These are phyloP conservation scores for Salmo trutta DNA, from an alignment of 2,797 vertebrate genomes.

Conservation along the genomic window DNA sequence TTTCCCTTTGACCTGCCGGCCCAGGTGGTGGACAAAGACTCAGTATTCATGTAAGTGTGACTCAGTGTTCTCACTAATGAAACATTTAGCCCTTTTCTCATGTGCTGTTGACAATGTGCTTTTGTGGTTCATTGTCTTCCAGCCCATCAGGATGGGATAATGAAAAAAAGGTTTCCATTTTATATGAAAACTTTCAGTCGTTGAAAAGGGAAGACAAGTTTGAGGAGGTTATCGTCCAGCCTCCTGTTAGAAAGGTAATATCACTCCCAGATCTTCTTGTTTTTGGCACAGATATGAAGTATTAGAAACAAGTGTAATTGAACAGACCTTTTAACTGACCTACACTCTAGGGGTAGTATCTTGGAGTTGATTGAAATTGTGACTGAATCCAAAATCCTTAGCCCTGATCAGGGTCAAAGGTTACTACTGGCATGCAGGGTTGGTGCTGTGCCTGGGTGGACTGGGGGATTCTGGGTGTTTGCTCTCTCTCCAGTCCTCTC, in stretches of 20 bases:
- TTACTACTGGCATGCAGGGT: not conserved
- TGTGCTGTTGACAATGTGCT: not conserved
- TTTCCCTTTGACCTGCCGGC: slow-evolving; percentile 92
- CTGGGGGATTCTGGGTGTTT: too few species aligned
- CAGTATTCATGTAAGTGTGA: slow-evolving; percentile 94
- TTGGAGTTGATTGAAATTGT: not conserved
- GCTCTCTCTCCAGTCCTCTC: too few species aligned
- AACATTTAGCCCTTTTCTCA: not conserved
- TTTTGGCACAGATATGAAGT: not conserved
- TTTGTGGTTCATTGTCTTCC: slow-evolving; percentile 13
- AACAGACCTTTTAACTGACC: not conserved
- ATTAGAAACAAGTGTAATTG: not conserved
- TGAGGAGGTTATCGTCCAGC: slow-evolving; percentile 95
- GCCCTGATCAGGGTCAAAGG: not conserved
- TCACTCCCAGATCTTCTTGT: not conserved
- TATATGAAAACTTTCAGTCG: slow-evolving; percentile 97
- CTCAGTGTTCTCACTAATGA: not conserved
- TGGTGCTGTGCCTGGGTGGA: too few species aligned
- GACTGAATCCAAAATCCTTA: not conserved
- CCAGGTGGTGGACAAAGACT: slow-evolving; percentile 96
- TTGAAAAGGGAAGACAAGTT: slow-evolving; percentile 93
- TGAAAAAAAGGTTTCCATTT: slow-evolving; percentile 97
- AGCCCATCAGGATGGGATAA: slow-evolving; percentile 99
- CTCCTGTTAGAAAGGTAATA: slow-evolving; percentile 93
- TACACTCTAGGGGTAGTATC: not conserved